These are phyloP conservation scores for Heliconius ethilla DNA, from an alignment of 2,888 invertebrate species.

Conservation along the genomic window DNA sequence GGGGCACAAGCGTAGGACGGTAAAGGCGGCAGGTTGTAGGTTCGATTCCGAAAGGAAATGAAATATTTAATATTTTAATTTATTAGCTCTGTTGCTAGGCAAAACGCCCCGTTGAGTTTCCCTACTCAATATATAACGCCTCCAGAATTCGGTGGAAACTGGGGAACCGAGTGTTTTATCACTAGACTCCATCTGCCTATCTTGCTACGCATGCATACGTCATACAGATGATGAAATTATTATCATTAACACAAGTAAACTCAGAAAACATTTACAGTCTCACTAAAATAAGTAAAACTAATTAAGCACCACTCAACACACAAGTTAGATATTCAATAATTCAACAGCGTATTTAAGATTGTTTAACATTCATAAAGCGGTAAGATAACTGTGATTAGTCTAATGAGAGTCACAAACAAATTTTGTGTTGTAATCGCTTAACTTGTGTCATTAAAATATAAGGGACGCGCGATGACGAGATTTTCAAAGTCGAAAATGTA, in stretches of 20 bases:
- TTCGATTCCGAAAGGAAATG: too few species aligned
- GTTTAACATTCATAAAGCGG: slow-evolving; percentile 28
- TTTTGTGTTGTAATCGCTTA: slow-evolving; percentile 33
- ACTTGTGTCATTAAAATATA: slow-evolving; percentile 36
- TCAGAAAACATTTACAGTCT: neutral
- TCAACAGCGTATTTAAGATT: slow-evolving; percentile 14
- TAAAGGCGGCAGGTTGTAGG: too few species aligned
- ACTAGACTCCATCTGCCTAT: too few species aligned
- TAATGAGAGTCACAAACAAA: slow-evolving; percentile 36
- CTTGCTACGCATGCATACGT: too few species aligned
- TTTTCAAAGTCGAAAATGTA: slow-evolving; percentile 29
- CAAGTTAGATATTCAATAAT: slow-evolving; percentile 19
- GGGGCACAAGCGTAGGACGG: too few species aligned
- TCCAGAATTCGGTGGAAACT: too few species aligned
- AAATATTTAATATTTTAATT: too few species aligned
- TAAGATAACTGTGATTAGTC: slow-evolving; percentile 30
- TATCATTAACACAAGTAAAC: neutral
- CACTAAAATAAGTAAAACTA: neutral
- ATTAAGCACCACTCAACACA: slow-evolving; percentile 4
- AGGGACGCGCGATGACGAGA: slow-evolving; percentile 29
- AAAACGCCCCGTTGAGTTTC: too few species aligned
- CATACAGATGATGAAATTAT: neutral
- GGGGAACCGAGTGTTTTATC: too few species aligned
- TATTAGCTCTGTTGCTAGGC: too few species aligned
- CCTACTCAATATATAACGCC: too few species aligned